These are phyloP conservation scores for Pteropus alecto DNA, from an alignment of 2,113 vertebrate genomes.

Conservation along the genomic window DNA sequence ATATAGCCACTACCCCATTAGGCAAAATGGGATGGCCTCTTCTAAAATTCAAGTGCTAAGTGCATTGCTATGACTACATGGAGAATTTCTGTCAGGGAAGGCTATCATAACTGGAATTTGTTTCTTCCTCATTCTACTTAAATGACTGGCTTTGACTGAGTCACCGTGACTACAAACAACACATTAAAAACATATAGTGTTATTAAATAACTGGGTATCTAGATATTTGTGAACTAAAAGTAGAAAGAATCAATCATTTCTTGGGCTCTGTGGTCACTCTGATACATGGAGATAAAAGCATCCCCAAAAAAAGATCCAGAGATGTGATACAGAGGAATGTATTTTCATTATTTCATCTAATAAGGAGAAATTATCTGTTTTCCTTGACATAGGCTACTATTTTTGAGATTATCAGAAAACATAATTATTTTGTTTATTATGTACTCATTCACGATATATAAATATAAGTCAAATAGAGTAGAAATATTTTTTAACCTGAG, in stretches of 20 bases:
- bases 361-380: neutral
- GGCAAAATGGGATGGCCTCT: neutral
- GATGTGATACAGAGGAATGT: neutral
- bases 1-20: neutral
- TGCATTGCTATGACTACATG: neutral
- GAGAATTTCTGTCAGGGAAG: neutral
- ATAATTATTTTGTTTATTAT: neutral
- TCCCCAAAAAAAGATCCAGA: neutral
- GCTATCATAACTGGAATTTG: neutral
- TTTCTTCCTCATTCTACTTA: neutral
- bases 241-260: neutral
- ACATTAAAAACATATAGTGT: neutral
- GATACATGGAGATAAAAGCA: neutral
- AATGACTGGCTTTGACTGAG: neutral
- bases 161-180: neutral
- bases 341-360: neutral
- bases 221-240: neutral
- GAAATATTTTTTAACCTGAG: neutral
- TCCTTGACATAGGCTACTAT: neutral
- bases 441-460: neutral
- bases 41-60: neutral
- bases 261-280: neutral
- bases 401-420: neutral
- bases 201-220: neutral
- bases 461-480: neutral